Evolutionary conservation across 2,113 vertebrate species (phyloP).

Genomic region (Pelodiscus sinensis): DNA sequence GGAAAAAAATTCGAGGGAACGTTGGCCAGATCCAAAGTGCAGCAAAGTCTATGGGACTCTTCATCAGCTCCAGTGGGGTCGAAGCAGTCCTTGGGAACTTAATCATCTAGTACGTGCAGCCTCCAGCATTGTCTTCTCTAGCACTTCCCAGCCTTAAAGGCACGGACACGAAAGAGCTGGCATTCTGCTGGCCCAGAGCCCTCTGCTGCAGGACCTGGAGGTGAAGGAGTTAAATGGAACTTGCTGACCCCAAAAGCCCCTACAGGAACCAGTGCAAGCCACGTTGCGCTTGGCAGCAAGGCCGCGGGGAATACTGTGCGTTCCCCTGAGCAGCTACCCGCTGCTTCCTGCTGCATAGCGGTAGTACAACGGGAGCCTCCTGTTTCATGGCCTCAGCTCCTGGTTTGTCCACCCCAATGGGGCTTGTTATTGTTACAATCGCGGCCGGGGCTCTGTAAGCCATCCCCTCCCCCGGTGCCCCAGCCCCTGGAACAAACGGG

Average conservation of each 20-base stretch:
- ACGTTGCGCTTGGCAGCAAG: not conserved
- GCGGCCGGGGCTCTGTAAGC: not conserved
- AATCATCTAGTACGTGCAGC: not conserved
- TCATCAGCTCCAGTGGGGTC: not conserved
- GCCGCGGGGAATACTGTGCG: not conserved
- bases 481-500: not conserved
- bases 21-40: not conserved
- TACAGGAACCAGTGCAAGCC: not conserved
- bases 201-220: not conserved
- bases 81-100: not conserved
- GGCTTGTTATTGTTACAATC: not conserved
- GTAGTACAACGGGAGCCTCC: not conserved
- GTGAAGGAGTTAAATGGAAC: not conserved
- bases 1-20: too few relatives aligned
- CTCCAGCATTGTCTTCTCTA: not conserved
- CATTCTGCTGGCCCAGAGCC: not conserved
- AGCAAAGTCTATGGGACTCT: not conserved
- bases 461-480: too few relatives aligned
- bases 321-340: not conserved
- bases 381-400: not conserved
- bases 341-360: not conserved
- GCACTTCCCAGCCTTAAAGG: not conserved
- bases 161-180: not conserved
- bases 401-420: not conserved
- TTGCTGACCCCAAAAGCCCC: not conserved